Evolutionary conservation across 1,140 invertebrate species (phyloP), one percentile per base, ranked within the genome.

Genomic region (Macrobrachium nipponense): DNA sequence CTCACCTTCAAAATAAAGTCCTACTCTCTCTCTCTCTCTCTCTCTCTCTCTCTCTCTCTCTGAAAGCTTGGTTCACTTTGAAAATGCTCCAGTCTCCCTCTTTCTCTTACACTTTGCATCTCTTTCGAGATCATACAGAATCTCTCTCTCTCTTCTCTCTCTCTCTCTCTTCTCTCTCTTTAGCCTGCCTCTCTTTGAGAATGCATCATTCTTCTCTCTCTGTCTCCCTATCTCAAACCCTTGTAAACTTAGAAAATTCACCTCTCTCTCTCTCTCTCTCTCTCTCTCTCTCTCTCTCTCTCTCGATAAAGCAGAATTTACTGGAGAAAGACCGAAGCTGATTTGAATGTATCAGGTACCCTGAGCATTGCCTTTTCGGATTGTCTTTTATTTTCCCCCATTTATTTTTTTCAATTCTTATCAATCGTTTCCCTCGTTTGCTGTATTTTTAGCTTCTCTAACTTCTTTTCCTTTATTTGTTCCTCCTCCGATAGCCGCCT

Each of bases 251-350:
- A 64, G 59, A 62, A n/a, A 62, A 58, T 80, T 61, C 64, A 58
- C 64, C 78, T 62, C 78, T 80, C 61, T 80, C 78, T 80, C 78
- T 80, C 78, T 80, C 78, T 80, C 78, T 80, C 78, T 80, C 78
- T 80, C 78, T 80, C 61, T 80, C 78, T 80, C 78, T 80, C 78
- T 80, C 78, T 80, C 59, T 80, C 61, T 80, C 36, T 80, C 61
- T 66, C 78, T 80, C 61, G 64, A 1, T 36, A 36, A 36, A 2
- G 27, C 27, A 4, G 27, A 36, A 36, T 36, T 36, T 36, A 36
- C 27, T 36, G 27, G 27, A 36, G 27, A 36, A 36, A 36, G 27
- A 36, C 27, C 4, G 1, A 36, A 36, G 27, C 27, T 36, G 27
- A 36, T 36, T 36, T 36, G 27, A 36, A 36, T 36, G 27, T 36